Percentiles rank a stretch among this genome's conserved stretches.
Evolutionary conservation across 2,797 vertebrate species (phyloP).

Genomic region (Moxostoma hubbsi): DNA sequence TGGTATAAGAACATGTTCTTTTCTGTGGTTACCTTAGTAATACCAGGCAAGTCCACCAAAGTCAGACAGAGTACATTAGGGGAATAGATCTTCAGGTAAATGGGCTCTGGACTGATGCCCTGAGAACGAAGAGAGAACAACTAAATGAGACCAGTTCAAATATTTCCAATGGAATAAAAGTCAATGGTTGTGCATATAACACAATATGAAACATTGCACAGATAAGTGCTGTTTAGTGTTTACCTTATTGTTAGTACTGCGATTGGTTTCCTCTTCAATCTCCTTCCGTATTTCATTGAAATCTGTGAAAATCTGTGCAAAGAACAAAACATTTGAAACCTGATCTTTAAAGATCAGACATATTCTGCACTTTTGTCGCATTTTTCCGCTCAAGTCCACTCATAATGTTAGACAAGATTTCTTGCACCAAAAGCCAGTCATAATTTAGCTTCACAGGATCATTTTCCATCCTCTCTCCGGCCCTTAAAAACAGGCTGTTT

Average conservation of each 20-base stretch:
- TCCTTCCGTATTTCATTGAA: conserved; percentile 79
- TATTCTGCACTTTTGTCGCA: neutral
- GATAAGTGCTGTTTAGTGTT: conserved; percentile 17
- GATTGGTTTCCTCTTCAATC: conserved; percentile 81
- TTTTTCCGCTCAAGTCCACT: neutral
- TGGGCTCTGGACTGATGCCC: conserved; percentile 82
- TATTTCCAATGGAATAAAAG: neutral
- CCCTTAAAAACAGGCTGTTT: too few species aligned
- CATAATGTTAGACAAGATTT: neutral
- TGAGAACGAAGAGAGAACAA: conserved; percentile 51
- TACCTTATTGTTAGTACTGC: conserved; percentile 80
- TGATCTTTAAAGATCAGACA: neutral
- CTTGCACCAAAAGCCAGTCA: too few species aligned
- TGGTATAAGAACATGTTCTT: neutral
- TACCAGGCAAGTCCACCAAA: conserved; percentile 85
- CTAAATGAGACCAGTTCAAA: conserved; percentile 27
- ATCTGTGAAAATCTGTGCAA: conserved; percentile 77
- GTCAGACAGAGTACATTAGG: conserved; percentile 84
- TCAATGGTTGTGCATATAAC: too few species aligned
- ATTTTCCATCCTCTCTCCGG: too few species aligned
- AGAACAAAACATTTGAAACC: conserved; percentile 5
- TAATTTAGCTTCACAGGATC: too few species aligned
- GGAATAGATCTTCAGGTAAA: conserved; percentile 85
- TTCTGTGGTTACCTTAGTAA: conserved; percentile 79
- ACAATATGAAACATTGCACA: neutral